Evolutionary conservation across 2,113 vertebrate genomes (phyloP).

Genomic region (Barbus barbus): DNA sequence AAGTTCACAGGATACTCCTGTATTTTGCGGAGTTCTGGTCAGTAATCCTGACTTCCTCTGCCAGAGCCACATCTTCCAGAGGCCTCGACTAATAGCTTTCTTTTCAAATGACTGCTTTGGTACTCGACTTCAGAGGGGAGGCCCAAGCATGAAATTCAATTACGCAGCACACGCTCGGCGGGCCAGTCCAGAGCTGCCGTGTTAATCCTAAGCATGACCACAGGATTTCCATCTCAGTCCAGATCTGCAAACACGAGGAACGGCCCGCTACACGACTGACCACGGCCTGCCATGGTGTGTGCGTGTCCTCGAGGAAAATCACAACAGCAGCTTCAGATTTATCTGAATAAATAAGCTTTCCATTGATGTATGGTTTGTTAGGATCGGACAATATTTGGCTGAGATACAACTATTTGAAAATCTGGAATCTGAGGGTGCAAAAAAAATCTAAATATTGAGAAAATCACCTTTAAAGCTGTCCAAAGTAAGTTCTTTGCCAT

Average conservation of each 20-base stretch:
- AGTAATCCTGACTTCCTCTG: constrained; percentile 76
- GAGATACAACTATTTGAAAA: no score
- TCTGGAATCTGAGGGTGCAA: no score
- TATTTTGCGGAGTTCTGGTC: constrained; percentile 67
- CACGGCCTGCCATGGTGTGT: background rate
- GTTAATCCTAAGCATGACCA: constrained; percentile 82
- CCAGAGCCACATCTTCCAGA: constrained; percentile 71
- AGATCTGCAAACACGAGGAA: background rate
- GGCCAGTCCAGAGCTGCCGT: constrained; percentile 80
- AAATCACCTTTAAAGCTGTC: no score
- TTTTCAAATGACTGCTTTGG: constrained; percentile 90
- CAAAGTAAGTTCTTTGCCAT: no score
- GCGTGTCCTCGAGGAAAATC: background rate
- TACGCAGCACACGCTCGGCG: constrained; percentile 80
- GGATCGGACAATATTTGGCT: no score
- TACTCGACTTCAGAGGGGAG: constrained; percentile 94
- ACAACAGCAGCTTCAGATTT: background rate
- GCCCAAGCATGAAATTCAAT: constrained; percentile 93
- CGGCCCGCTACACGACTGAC: background rate
- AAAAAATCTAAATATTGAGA: no score
- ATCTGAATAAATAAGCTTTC: no score
- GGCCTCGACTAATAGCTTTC: constrained; percentile 75
- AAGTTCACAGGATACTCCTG: constrained; percentile 36
- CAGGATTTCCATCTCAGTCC: constrained; percentile 61
- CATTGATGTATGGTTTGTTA: no score